Base-by-base conservation (phyloP, 2,797 vertebrate species). In the Hyperoplus lanceolatus region DNA sequence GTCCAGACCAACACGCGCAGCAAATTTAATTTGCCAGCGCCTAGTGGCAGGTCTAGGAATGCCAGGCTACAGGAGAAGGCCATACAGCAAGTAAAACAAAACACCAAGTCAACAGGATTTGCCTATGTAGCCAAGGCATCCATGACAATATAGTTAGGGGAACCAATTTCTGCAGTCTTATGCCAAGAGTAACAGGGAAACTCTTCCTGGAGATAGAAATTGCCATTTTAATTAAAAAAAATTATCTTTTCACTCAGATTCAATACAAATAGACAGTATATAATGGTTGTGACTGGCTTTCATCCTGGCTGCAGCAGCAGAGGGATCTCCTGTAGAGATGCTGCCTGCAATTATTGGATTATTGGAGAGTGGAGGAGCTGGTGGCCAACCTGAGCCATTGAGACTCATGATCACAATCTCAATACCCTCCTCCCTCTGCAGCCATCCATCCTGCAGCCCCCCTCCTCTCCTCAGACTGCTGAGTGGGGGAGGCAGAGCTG, bases 291-390 rank as follows among this genome's bases (percentile, higher is more conserved):
- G 61, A 70, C 70, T 62, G 29, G 63, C 48, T 56, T 46, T 60
- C 49, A 72, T 61, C 36, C 58, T 12, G 38, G 39, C 76, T 59
- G 57, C 57, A 73, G 42, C 77, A 71, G 69, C 62, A 18, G 65
- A 75, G 85, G 81, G 84, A 86, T 82, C 74, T 79, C 87, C 77
- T 54, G 79, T 83, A 82, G 79, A 68, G 38, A 85, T 72, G 86
- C 80, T 81, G 71, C 38, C 60, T 83, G 80, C 88, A 90, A 93
- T 93, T 91, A 93, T 83, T 84, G 89, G 89, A 90, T 93, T 90
- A 91, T 90, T 91, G 90, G 90, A 85, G 75, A 75, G 77, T 39
- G 68, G 79, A 84, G 85, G 82, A 82, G 71, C 86, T 75, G 72
- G 62, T 82, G 90, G 75, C 77, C 86, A 75, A 84, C 73, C 81